These are phyloP conservation scores for Parnassius mnemosyne DNA, from an alignment of 2,888 invertebrate species.

Conservation along the genomic window DNA sequence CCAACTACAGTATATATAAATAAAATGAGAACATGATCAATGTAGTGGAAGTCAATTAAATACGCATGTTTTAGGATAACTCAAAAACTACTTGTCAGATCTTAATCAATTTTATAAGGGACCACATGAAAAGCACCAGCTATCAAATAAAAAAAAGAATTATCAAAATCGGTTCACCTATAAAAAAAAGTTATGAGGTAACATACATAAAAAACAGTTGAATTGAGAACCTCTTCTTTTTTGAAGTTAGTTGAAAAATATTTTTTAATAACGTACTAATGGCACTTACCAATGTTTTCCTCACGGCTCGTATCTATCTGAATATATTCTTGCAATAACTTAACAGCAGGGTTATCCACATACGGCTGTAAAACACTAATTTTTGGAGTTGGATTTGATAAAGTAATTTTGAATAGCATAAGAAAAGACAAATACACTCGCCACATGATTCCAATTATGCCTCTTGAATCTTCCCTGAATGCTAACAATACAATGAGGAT, in stretches of 20 bases:
- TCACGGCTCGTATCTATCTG: slow-evolving; percentile 52
- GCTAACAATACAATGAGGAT: slow-evolving; percentile 7
- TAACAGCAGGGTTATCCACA: slow-evolving; percentile 42
- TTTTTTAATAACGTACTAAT: not conserved
- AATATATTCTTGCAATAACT: slow-evolving; percentile 50
- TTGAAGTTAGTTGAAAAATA: not conserved
- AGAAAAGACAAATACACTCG: slow-evolving; percentile 4
- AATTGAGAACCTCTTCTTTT: not conserved
- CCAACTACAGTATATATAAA: too few species aligned
- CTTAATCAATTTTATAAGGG: too few species aligned
- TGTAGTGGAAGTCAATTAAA: too few species aligned
- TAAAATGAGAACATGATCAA: too few species aligned
- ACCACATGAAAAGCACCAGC: too few species aligned
- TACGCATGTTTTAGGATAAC: too few species aligned
- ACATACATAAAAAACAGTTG: not conserved
- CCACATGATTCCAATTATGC: slow-evolving; percentile 10
- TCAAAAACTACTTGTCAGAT: too few species aligned
- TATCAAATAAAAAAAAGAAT: too few species aligned
- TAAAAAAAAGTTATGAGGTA: not conserved
- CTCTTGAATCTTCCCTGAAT: slow-evolving; percentile 2
- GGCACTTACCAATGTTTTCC: slow-evolving; percentile 48
- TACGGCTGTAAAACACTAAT: slow-evolving; percentile 29
- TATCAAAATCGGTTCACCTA: too few species aligned
- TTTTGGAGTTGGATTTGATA: slow-evolving; percentile 14
- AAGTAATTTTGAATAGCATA: slow-evolving; percentile 4